Percentiles rank a stretch among this genome's conserved stretches.
These are phyloP conservation scores for Salvelinus alpinus DNA, from an alignment of 2,113 vertebrate species.

Conservation along the genomic window DNA sequence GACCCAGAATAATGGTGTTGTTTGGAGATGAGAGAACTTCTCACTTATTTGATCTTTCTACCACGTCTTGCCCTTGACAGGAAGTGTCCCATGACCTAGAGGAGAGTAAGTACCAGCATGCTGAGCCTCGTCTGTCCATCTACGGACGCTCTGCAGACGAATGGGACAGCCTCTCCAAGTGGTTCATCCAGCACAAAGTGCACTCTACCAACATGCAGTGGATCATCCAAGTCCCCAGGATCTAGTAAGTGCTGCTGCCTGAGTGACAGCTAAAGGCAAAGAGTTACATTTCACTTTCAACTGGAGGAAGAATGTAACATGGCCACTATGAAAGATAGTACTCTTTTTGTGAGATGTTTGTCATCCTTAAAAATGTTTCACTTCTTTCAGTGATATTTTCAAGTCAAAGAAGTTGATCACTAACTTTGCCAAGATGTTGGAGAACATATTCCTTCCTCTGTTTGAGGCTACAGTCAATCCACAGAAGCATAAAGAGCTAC, in stretches of 20 bases:
- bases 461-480: conserved; percentile 91
- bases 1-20: background rate
- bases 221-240: conserved; percentile 93
- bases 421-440: conserved; percentile 89
- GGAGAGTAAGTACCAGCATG: conserved; percentile 92
- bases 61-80: conserved; percentile 58
- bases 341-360: no score
- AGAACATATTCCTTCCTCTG: conserved; percentile 90
- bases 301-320: no score
- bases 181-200: conserved; percentile 91
- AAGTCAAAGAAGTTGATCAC: conserved; percentile 85
- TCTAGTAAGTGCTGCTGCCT: conserved; percentile 81
- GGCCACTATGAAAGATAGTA: no score
- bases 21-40: background rate
- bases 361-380: background rate
- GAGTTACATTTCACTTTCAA: background rate
- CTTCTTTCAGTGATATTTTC: conserved; percentile 87
- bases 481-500: conserved; percentile 84
- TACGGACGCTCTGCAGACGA: conserved; percentile 85
- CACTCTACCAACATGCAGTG: conserved; percentile 92
- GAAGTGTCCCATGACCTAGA: conserved; percentile 88
- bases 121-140: conserved; percentile 89
- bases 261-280: background rate
- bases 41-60: background rate
- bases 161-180: conserved; percentile 84